phyloP scores from a whole-genome alignment of 2,888 invertebrate species.

The Eupithecia tripunctaria region DNA sequence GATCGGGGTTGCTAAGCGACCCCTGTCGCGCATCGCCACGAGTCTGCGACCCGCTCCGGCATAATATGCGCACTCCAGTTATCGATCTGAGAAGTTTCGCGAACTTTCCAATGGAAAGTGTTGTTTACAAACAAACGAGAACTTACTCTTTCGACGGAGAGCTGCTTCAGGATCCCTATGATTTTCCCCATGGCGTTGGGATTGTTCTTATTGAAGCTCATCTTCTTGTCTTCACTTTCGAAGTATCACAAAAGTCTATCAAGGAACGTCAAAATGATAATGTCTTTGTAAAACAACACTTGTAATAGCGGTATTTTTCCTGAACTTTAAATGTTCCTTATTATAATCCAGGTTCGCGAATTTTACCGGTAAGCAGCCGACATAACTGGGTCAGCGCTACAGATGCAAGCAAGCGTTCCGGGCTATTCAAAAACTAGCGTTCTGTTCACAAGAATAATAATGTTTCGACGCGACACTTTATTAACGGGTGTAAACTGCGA shows the following conservation, averaged over 20 bases:
- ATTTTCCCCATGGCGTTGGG: constrained; percentile 81
- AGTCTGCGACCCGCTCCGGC: constrained; percentile 29
- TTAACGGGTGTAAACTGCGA: constrained; percentile 47
- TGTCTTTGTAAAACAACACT: constrained; percentile 70
- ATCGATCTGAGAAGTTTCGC: constrained; percentile 61
- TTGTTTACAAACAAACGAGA: constrained; percentile 14
- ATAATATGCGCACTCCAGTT: constrained; percentile 54
- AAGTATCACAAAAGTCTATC: constrained; percentile 54
- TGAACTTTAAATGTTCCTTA: constrained; percentile 60
- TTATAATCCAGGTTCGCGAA: constrained; percentile 74
- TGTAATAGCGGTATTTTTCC: constrained; percentile 60
- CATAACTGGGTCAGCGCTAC: constrained; percentile 59
- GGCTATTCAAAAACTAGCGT: constrained; percentile 43
- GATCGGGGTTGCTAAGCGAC: constrained; percentile 67
- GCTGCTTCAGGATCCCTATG: constrained; percentile 80
- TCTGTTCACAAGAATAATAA: constrained; percentile 56
- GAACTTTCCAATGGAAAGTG: constrained; percentile 33
- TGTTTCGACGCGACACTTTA: constrained; percentile 55
- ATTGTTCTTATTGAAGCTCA: constrained; percentile 83
- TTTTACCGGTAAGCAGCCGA: constrained; percentile 63
- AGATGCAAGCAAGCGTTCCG: constrained; percentile 31
- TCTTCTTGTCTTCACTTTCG: constrained; percentile 64
- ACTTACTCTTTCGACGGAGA: constrained; percentile 82
- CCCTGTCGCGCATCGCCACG: constrained; percentile 49
- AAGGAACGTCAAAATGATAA: constrained; percentile 78